Evolutionary conservation across 2,113 vertebrate genomes (phyloP), one percentile per base, ranked within the genome.

Genomic region (Trematocara stigmaticum): DNA sequence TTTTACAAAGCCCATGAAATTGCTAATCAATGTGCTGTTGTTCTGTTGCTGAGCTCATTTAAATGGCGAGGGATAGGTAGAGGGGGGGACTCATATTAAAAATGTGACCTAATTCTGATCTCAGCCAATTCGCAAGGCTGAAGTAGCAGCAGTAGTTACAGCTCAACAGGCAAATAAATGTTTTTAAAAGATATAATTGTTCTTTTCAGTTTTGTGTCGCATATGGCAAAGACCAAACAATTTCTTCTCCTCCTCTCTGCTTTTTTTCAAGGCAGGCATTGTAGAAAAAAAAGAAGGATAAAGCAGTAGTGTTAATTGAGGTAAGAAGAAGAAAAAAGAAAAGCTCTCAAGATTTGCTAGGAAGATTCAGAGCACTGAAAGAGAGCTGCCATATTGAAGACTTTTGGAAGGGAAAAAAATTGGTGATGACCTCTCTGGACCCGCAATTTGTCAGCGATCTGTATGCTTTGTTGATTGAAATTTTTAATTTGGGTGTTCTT

Each of bases 401-500:
- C 78, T 88, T 53, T 83, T 57, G 79, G 86, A 79, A 45, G 45
- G 13, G 84, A 61, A 38, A 83, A 94, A 96, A 94, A 94, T 87
- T 90, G 57, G 84, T 52, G 81, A 56, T 93, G 95, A 96, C 95
- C 96, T 93, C 88, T 82, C 86, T 53, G 79, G 93, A 96, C 95
- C 95, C 88, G 95, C 97, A 97, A 96, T 98, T 98, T 98, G 97
- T 97, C 97, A 96, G 96, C 95, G 95, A 97, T 97, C 96, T 95
- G 96, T 95, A 87, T 87, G 93, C 94, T 97, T 98, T 98, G 96
- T 97, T 97, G 97, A 97, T 97, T 95, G 95, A 96, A 97, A 97
- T 97, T 97, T 98, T 98, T 98, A 97, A 98, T 98, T 99, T 97
- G 97, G 96, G 96, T 95, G 95, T 96, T 96, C 97, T 97, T 97